Evolutionary conservation across 1,140 invertebrate genomes (phyloP).

Genomic region (Drosophila rufa): DNA sequence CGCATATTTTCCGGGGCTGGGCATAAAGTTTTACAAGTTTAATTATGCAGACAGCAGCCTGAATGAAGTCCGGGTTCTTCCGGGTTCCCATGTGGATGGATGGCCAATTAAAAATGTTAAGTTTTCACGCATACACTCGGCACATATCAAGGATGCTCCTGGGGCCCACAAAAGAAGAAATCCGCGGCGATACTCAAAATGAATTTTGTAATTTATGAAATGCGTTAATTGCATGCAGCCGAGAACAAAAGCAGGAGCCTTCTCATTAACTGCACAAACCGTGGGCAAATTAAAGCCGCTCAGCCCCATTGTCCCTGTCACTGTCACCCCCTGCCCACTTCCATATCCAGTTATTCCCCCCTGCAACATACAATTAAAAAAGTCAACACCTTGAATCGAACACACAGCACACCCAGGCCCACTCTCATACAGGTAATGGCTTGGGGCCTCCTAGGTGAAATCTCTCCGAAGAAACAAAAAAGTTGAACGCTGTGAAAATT

Average conservation of each 20-base stretch:
- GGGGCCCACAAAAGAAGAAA: conserved; percentile 10
- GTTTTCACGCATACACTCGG: conserved; percentile 6
- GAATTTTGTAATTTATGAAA: conserved; percentile 44
- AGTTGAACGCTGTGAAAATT: conserved; percentile 73
- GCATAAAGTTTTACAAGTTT: conserved; percentile 44
- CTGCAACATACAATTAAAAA: conserved; percentile 64
- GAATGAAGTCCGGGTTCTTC: conserved; percentile 19
- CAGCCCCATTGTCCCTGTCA: conserved; percentile 8
- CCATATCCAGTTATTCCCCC: background rate
- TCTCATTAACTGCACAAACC: conserved; percentile 50
- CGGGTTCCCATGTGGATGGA: conserved; percentile 14
- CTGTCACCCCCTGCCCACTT: background rate
- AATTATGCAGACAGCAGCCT: conserved; percentile 48
- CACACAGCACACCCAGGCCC: conserved; percentile 27
- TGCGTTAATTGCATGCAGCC: conserved; percentile 33
- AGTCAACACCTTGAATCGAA: conserved; percentile 77
- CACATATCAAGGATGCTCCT: conserved; percentile 7
- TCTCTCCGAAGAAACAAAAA: conserved; percentile 45
- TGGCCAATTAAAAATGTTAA: conserved; percentile 49
- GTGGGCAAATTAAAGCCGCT: conserved; percentile 57
- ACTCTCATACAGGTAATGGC: conserved; percentile 32
- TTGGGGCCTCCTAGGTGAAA: conserved; percentile 23
- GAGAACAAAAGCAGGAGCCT: conserved; percentile 4
- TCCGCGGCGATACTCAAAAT: conserved; percentile 28
- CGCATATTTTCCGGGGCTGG: background rate